Evolutionary conservation across 2,113 vertebrate species (phyloP).

Genomic region (Corydoras sp.): DNA sequence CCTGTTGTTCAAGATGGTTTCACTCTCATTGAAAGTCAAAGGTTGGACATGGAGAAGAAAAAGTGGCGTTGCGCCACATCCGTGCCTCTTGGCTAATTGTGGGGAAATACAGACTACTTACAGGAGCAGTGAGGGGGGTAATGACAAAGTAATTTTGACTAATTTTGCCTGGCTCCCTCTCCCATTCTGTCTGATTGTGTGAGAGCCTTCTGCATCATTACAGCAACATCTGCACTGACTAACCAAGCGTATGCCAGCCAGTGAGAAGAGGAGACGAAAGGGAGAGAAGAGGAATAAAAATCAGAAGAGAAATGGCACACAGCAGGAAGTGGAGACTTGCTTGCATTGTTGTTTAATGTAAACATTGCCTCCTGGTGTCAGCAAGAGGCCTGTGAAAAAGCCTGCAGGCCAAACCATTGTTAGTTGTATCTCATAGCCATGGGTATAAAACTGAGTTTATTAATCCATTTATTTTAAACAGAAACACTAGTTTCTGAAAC

Average conservation of each 20-base stretch:
- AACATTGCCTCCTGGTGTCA: constrained; percentile 59
- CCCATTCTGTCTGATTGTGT: constrained; percentile 62
- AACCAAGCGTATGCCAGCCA: constrained; percentile 54
- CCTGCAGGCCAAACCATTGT: background rate
- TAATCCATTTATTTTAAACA: no score
- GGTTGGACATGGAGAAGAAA: constrained; percentile 7
- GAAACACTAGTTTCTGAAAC: no score
- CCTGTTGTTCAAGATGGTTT: constrained; percentile 7
- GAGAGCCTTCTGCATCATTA: constrained; percentile 69
- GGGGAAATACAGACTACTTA: constrained; percentile 72
- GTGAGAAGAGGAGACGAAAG: constrained; percentile 33
- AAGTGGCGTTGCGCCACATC: constrained; percentile 31
- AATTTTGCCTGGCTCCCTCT: constrained; percentile 64
- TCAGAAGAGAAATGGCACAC: background rate
- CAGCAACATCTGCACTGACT: constrained; percentile 69
- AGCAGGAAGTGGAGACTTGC: constrained; percentile 20
- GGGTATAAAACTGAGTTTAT: constrained; percentile 4
- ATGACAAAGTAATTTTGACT: constrained; percentile 76
- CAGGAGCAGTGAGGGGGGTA: constrained; percentile 75
- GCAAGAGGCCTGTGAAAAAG: constrained; percentile 41
- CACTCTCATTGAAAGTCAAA: constrained; percentile 21
- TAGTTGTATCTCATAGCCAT: constrained; percentile 39
- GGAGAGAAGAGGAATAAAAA: constrained; percentile 3
- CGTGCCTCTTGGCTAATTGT: constrained; percentile 65
- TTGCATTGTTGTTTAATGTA: constrained; percentile 43